Base-by-base conservation (phyloP, 2,113 vertebrate genomes). In the Crotalus horridus region DNA sequence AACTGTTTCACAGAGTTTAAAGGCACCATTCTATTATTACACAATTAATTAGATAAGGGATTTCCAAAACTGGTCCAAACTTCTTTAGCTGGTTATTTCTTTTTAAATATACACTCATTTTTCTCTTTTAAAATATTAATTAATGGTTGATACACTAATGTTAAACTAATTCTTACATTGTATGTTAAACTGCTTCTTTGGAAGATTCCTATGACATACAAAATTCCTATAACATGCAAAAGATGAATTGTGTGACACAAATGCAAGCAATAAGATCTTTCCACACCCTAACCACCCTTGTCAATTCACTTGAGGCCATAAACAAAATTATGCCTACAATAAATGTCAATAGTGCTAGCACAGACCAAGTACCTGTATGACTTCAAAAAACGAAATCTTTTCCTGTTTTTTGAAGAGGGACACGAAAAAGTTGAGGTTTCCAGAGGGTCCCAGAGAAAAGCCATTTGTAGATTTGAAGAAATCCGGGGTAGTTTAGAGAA, bases 281-380 rank as follows among this genome's bases (percentile, higher is more conserved):
- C 21, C 11, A 15, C 26, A 29, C 4, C 4, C 33, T n/a, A 13
- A n/a, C 48, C 64, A 61, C 9, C 3, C 23, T 69, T 15, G 43
- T 54, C 43, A 54, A 88, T 74, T 61, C 4, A 87, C 21, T 17
- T 1, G 26, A 93, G 69, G 56, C 0, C 9, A 89, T 12, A 20
- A 85, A 24, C 89, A 95, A 0, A 94, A 95, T 2, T 59, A 88
- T 54, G 92, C 43, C 24, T 91, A 85, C 24, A 92, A 17, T 21
- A 43, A 90, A 87, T 92, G 93, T 46, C 26, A 91, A 43, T 26
- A 93, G 61, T 61, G 39, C 29, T 92, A 24, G 87, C 90, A 20
- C 33, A 94, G 94, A 39, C n/a, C 21, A 89, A 74, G 90, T 98
- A 98, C 98, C 98, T 98, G 98, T 98, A 98, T 54, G 98, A 98